Conservation (phyloP, 1,140 invertebrate genomes). For the Cotesia glomerata region DNA sequence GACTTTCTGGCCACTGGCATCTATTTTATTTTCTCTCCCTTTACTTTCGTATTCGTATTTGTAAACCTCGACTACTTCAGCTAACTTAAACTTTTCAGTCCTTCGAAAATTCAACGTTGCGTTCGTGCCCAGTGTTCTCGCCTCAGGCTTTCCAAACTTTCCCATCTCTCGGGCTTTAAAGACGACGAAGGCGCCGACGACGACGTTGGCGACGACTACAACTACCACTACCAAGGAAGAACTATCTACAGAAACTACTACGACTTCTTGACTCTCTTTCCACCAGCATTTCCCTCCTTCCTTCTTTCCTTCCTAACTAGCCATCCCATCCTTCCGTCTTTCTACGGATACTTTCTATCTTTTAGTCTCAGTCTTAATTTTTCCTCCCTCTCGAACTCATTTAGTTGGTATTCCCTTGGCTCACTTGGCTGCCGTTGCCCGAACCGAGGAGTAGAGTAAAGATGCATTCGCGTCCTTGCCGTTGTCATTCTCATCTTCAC, state of each 20-base stretch:
- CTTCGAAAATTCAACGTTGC: slow-evolving; percentile 25
- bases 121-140: not conserved
- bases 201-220: not conserved
- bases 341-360: slow-evolving; percentile 2
- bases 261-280: slow-evolving; percentile 15
- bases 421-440: not conserved
- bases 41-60: not conserved
- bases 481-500: slow-evolving; percentile 19
- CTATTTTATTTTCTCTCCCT: not conserved
- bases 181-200: slow-evolving; percentile 9
- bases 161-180: slow-evolving; percentile 29
- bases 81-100: slow-evolving; percentile 28
- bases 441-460: too few species aligned
- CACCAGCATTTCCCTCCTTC: not conserved
- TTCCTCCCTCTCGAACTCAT: not conserved
- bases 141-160: slow-evolving; percentile 29
- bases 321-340: not conserved
- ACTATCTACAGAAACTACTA: not conserved
- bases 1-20: slow-evolving; percentile 25
- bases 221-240: slow-evolving; percentile 16
- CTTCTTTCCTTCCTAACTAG: not conserved
- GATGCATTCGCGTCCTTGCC: not conserved
- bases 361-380: not conserved
- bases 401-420: slow-evolving; percentile 28
- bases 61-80: too few species aligned